Conservation (phyloP, 2,888 invertebrate species). For the Synergus gifuensis region DNA sequence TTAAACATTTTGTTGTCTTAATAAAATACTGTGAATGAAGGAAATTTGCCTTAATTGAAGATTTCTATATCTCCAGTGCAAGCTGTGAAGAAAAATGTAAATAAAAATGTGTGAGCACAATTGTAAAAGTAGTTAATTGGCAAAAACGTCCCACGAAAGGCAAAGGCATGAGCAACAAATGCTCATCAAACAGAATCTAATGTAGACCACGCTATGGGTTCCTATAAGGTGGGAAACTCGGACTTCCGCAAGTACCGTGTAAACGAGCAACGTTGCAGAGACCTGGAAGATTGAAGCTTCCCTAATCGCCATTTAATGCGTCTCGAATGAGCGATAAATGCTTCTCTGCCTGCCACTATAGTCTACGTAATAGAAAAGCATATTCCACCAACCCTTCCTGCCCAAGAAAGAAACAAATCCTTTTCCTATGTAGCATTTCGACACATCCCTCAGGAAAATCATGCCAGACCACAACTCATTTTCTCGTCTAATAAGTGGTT, state of each 20-base stretch:
- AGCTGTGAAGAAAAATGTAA: background rate
- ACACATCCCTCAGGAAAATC: constrained; percentile 8
- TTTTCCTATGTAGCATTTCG: constrained; percentile 1
- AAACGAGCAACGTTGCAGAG: background rate
- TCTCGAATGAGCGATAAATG: constrained; percentile 46
- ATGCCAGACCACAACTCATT: constrained; percentile 2
- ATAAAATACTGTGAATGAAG: background rate
- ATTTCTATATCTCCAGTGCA: background rate
- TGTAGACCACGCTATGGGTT: constrained; percentile 11
- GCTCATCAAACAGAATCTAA: constrained; percentile 11
- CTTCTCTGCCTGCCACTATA: constrained; percentile 21
- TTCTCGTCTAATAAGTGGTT: constrained; percentile 14
- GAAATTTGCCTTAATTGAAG: background rate
- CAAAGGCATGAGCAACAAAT: constrained; percentile 27
- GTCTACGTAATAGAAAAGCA: background rate
- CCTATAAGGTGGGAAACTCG: constrained; percentile 52
- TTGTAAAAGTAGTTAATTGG: constrained; percentile 38
- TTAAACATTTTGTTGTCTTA: background rate
- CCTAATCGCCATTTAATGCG: constrained; percentile 21
- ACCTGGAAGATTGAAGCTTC: constrained; percentile 3
- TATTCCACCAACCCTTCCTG: background rate
- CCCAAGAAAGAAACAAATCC: background rate
- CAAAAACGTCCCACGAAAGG: constrained; percentile 4
- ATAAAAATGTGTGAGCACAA: constrained; percentile 3
- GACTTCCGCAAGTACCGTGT: constrained; percentile 49